phyloP scores from a whole-genome alignment of 2,888 invertebrate species.

The Microlaimidae sp. region DNA sequence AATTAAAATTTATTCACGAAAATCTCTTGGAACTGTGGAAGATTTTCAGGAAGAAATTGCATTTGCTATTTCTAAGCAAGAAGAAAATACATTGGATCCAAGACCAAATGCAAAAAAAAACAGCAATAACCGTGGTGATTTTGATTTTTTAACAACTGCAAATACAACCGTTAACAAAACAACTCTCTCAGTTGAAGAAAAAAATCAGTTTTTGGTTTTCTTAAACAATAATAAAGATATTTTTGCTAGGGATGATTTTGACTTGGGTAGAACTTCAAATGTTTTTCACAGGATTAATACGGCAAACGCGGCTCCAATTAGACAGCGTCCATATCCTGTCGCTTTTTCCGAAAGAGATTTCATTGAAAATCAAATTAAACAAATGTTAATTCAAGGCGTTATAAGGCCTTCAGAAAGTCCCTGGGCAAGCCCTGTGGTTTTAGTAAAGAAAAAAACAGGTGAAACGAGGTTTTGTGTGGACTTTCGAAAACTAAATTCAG shows the following conservation, averaged over 20 bases:
- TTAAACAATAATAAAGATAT: no score
- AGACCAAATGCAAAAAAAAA: no score
- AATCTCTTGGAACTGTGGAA: no score
- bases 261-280: neutral
- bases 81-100: no score
- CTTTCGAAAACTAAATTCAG: slow-evolving; percentile 18
- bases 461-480: slow-evolving; percentile 20
- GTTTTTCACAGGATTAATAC: neutral
- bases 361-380: neutral
- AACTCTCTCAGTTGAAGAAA: no score
- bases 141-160: no score
- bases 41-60: no score
- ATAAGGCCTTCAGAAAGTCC: slow-evolving; percentile 24
- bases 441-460: slow-evolving; percentile 30
- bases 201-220: no score
- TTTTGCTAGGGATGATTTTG: neutral
- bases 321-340: neutral
- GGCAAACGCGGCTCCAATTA: neutral
- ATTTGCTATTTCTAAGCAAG: no score
- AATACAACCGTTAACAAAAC: no score
- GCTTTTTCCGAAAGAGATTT: neutral
- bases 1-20: no score
- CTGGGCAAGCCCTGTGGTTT: slow-evolving; percentile 30
- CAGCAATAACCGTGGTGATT: no score
- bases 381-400: slow-evolving; percentile 7